Evolutionary conservation across 2,797 vertebrate genomes (phyloP), one percentile per base, ranked within the genome.

Genomic region (Thripadectes ignobilis): DNA sequence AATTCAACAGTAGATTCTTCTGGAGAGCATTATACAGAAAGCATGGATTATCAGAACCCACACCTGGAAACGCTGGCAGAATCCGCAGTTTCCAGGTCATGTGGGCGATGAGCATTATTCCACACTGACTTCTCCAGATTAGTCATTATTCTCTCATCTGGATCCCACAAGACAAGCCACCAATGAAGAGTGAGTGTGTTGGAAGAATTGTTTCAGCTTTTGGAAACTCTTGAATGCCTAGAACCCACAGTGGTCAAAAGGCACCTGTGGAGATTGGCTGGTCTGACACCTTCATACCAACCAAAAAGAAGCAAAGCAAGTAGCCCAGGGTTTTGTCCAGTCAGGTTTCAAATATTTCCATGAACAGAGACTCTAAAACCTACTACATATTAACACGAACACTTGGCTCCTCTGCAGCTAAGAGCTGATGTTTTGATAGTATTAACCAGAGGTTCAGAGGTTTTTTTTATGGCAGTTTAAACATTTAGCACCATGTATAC

Each of bases 221-320:
- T 61, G 41, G 41, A 74, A 95, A 61, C 17, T 57, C 9, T 1
- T 65, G 23, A 57, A 38, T 21, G 12, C 8, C 49, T 74, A 1
- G 2, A n/a, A 83, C 61, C 16, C 27, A n/a, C 0, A 0, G 32
- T 0, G 1, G 36, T 5, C 62, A 17, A 89, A 66, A 68, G 27
- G 26, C 12, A 85, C 4, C 32, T 36, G 8, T 15, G 39, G 30
- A 76, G 17, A 69, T 0, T 3, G 2, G 43, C 9, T 26, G 22
- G 24, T 36, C n/a, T 39, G 78, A 86, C 6, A 43, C 5, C 12
- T 19, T 38, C 9, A 3, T 27, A 61, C 49, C 78, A 80, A 83
- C 52, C 6, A 63, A 12, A 7, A 30, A 54, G 41, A 59, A 58
- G 7, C 52, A 80, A 62, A 72, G 15, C 21, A 65, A 80, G 36